A percentile compares a stretch with the other conserved stretches of the same genome.
These are phyloP conservation scores for Etia nguti DNA, from an alignment of 2,113 vertebrate genomes.

Conservation along the genomic window DNA sequence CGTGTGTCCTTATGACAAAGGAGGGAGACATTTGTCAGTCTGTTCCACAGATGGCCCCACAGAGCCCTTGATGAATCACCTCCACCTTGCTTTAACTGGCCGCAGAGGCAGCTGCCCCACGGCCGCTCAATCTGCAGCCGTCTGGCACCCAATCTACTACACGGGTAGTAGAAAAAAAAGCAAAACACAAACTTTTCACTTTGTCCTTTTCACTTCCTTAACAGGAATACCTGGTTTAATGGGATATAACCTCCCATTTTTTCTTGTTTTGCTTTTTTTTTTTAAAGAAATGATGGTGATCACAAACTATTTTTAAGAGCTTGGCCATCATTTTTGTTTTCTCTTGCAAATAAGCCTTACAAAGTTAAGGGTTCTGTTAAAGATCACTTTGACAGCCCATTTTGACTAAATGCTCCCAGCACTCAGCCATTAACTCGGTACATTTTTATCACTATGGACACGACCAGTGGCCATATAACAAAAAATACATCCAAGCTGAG, in stretches of 20 bases:
- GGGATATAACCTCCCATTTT: background rate
- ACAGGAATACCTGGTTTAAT: background rate
- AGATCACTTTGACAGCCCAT: background rate
- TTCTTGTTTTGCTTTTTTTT: background rate
- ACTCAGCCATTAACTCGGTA: background rate
- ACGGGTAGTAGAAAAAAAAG: background rate
- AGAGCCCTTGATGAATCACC: constrained; percentile 72
- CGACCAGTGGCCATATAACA: background rate
- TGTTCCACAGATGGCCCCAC: constrained; percentile 73
- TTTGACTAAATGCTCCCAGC: background rate
- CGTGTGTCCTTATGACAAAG: constrained; percentile 79
- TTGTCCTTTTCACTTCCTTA: background rate
- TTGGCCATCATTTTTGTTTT: background rate
- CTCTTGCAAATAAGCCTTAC: background rate
- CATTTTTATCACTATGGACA: background rate
- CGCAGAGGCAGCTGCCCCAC: constrained; percentile 15
- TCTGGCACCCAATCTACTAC: constrained; percentile 28
- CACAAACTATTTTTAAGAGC: background rate
- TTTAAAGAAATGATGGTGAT: background rate
- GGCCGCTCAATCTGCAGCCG: constrained; percentile 49
- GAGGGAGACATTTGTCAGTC: constrained; percentile 79
- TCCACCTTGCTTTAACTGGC: constrained; percentile 67
- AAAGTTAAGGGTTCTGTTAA: background rate
- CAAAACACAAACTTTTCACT: background rate
- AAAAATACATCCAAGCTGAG: background rate